Conservation (phyloP, 1,140 invertebrate genomes). For the Gonioctena quinquepunctata region DNA sequence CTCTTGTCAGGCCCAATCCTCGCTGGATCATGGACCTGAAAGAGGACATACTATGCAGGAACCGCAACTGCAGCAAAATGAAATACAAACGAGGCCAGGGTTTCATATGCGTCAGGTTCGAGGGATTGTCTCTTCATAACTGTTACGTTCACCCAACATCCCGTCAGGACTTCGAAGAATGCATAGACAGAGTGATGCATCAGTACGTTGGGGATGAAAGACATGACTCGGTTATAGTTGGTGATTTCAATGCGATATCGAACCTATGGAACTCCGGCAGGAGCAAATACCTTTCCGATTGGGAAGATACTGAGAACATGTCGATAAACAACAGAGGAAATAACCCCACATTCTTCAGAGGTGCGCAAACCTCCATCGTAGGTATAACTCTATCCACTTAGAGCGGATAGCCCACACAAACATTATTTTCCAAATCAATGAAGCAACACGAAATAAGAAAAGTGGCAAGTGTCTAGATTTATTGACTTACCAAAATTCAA, state of each 20-base stretch:
- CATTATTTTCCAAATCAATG: no score
- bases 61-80: not conserved
- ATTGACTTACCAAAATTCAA: no score
- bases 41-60: not conserved
- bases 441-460: no score
- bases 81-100: not conserved
- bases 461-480: no score
- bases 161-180: not conserved
- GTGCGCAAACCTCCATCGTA: not conserved
- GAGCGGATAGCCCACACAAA: not conserved
- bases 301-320: not conserved
- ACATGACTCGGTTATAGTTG: no score
- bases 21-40: not conserved
- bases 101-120: not conserved
- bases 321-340: not conserved
- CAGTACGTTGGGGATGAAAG: no score
- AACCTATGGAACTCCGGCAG: no score
- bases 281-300: not conserved
- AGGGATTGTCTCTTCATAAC: not conserved
- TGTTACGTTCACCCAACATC: conserved; percentile 13
- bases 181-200: not conserved
- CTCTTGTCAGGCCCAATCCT: not conserved
- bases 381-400: not conserved
- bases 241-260: no score
- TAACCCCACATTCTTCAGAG: not conserved